Evolutionary conservation across 2,113 vertebrate species (phyloP), one percentile per base, ranked within the genome.

Genomic region (Hylia prasina): DNA sequence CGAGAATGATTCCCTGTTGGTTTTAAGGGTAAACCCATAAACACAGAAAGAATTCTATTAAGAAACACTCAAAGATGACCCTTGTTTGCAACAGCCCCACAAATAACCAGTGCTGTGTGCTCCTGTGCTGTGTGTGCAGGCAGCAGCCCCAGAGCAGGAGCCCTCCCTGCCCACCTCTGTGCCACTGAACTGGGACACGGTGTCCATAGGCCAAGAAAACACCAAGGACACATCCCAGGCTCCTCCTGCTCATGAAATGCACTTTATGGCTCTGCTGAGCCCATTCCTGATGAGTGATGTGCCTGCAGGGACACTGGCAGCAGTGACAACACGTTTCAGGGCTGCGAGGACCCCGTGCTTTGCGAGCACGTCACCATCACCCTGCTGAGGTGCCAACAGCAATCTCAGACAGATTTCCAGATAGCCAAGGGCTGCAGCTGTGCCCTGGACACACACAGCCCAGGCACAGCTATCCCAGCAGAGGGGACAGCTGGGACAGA

Each of bases 261-360:
- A 44, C 15, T 91, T 95, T 90, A 90, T 81, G 64, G 76, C 82
- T 44, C 84, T 89, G 50, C 48, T 31, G 78, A 84, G 73, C 56
- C 94, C 17, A 63, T 28, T 89, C 17, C 45, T 56, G 71, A 35
- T 0, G 31, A 75, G 53, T 14, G 75, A 76, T 23, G 5, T 53
- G 82, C 30, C 85, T 57, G 39, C 5, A 7, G 54, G 85, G 53
- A 91, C 82, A 22, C 33, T 25, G 68, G 47, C 20, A n/a, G 68
- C 10, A 2, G 24, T 13, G 63, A 50, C 71, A 72, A 51, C 22
- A 57, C 0, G 0, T 22, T 65, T 22, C 18, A 57, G 64, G 40
- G 61, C 71, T 64, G 47, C 0, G 0, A 94, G 57, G 54, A 73
- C 37, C 71, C 40, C 5, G 9, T 65, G 27, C 16, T 61, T 78